phyloP scores from a whole-genome alignment of 2,113 vertebrate species.

The Orycteropus afer region DNA sequence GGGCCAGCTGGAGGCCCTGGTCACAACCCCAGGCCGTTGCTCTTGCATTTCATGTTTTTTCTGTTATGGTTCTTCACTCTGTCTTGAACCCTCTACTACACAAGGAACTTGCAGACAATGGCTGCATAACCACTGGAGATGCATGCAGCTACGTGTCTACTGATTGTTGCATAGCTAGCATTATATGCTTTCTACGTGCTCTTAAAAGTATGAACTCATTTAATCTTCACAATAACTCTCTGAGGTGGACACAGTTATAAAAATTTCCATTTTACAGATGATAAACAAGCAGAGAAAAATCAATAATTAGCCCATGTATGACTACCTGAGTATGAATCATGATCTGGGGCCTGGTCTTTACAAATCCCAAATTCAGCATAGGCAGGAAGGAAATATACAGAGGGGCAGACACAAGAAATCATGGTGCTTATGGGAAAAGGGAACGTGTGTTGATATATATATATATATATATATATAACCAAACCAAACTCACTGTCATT shows the following conservation, averaged over 20 bases:
- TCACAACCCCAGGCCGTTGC: not conserved
- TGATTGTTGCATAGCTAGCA: not conserved
- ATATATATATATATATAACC: too few species aligned
- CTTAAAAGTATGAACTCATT: slow-evolving; percentile 5
- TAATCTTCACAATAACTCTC: not conserved
- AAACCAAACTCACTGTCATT: too few species aligned
- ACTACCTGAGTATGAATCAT: not conserved
- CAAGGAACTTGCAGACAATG: not conserved
- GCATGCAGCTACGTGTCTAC: not conserved
- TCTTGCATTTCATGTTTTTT: not conserved
- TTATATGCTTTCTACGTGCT: not conserved
- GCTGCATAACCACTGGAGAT: not conserved
- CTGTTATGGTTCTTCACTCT: not conserved
- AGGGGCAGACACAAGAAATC: not conserved
- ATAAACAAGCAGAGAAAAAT: not conserved
- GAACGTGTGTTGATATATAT: too few species aligned
- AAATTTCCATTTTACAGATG: not conserved
- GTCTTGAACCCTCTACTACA: not conserved
- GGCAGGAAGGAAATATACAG: not conserved
- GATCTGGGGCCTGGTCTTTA: not conserved
- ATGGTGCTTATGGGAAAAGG: not conserved
- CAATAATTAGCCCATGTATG: not conserved
- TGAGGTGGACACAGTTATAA: not conserved
- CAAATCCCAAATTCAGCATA: not conserved
- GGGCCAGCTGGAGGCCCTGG: not conserved